Percentiles rank a stretch among this genome's conserved stretches.
Conservation (phyloP, 1,140 invertebrate species). For the Pemphigus obesinymphae region DNA sequence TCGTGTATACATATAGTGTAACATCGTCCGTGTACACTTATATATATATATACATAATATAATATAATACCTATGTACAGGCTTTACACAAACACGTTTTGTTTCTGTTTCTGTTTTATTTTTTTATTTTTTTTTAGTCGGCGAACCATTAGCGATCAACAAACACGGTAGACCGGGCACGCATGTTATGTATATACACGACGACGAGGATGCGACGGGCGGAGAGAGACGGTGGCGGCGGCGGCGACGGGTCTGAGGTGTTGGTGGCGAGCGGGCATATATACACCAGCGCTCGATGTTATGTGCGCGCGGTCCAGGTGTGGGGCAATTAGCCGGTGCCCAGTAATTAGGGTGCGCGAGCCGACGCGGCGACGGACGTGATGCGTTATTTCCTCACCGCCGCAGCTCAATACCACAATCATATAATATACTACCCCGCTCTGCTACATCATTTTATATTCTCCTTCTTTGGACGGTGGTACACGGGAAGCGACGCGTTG, state of each 20-base stretch:
- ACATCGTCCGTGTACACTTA: not conserved
- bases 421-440: no score
- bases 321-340: slow-evolving; percentile 39
- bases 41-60: no score
- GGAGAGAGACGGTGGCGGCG: no score
- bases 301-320: not conserved
- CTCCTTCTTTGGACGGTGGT: no score
- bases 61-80: not conserved
- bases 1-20: not conserved
- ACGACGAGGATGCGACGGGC: no score
- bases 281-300: no score
- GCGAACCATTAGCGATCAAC: slow-evolving; percentile 32
- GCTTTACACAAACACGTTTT: not conserved
- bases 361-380: slow-evolving; percentile 4
- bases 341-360: slow-evolving; percentile 39
- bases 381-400: not conserved
- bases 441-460: no score
- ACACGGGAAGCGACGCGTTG: not conserved
- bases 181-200: not conserved
- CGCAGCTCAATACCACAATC: not conserved
- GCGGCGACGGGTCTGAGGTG: no score
- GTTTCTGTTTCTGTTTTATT: not conserved
- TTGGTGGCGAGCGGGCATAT: no score
- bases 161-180: slow-evolving; percentile 14
- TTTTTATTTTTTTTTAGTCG: not conserved